Conservation (phyloP, 2,113 vertebrate species). For the Burhinus bistriatus region DNA sequence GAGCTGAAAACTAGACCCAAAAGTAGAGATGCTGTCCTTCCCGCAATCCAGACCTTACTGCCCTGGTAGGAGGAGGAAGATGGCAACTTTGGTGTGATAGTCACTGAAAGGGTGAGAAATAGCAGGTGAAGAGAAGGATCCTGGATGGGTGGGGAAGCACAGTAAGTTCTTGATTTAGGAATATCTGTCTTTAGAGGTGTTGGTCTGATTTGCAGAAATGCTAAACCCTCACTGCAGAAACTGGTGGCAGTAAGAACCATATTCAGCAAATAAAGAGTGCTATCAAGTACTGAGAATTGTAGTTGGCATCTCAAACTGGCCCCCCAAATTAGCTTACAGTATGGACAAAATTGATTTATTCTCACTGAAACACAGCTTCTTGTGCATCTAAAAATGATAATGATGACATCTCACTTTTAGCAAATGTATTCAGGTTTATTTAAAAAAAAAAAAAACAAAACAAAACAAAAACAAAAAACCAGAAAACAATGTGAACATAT, state of each 20-base stretch:
- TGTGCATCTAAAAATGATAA: not conserved
- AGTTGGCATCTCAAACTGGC: not conserved
- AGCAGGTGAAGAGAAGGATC: not conserved
- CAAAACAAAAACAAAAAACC: no score
- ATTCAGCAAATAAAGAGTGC: not conserved
- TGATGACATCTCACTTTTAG: not conserved
- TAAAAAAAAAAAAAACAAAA: not conserved
- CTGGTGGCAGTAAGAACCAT: not conserved
- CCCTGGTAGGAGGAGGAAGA: not conserved
- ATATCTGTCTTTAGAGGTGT: not conserved
- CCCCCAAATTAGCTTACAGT: not conserved
- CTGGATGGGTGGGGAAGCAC: not conserved
- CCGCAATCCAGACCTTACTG: not conserved
- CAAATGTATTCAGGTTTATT: not conserved
- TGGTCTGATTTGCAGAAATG: not conserved
- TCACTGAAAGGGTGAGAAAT: not conserved
- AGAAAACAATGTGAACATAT: not conserved
- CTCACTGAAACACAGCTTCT: not conserved
- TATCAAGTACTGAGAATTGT: not conserved
- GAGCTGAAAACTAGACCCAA: not conserved
- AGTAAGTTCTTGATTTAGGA: not conserved
- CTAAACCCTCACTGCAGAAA: not conserved
- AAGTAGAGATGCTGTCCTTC: not conserved
- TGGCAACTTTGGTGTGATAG: not conserved
- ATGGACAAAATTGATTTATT: not conserved